phyloP scores from a whole-genome alignment of 2,113 vertebrate genomes.

The Carassius carassius region DNA sequence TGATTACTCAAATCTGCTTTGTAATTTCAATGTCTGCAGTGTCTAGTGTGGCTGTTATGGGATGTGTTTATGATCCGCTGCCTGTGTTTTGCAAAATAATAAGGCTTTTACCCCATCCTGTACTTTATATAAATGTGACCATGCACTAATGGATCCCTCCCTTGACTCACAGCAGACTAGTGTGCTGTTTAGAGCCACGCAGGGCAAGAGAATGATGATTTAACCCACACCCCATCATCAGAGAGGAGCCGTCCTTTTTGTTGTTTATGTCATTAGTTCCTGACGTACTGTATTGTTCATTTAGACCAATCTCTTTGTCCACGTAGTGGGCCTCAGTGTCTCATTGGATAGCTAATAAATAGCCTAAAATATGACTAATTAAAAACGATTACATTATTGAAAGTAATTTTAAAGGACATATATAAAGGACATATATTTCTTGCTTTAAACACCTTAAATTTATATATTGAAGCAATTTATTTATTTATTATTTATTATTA shows the following conservation, averaged over 20 bases:
- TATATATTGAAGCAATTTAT: no score
- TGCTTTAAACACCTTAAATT: background rate
- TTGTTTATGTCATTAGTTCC: constrained; percentile 26
- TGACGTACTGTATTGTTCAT: background rate
- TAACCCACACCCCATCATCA: constrained; percentile 48
- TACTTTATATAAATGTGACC: constrained; percentile 10
- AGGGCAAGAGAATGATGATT: constrained; percentile 23
- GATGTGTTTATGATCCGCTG: background rate
- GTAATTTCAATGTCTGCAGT: background rate
- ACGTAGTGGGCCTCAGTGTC: background rate
- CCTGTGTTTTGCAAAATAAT: background rate
- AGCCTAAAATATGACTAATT: background rate
- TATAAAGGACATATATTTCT: background rate
- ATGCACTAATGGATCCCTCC: constrained; percentile 19
- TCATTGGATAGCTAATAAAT: background rate
- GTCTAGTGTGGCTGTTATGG: constrained; percentile 10
- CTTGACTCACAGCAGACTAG: background rate
- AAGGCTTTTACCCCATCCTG: background rate
- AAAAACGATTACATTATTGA: background rate
- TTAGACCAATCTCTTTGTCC: background rate
- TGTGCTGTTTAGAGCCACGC: constrained; percentile 12
- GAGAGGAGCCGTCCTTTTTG: constrained; percentile 13
- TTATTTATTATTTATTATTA: no score
- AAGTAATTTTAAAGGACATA: background rate
- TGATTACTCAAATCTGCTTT: background rate